Evolutionary conservation across 2,888 invertebrate species (phyloP), one percentile per base, ranked within the genome.

Genomic region (Pecten maximus): DNA sequence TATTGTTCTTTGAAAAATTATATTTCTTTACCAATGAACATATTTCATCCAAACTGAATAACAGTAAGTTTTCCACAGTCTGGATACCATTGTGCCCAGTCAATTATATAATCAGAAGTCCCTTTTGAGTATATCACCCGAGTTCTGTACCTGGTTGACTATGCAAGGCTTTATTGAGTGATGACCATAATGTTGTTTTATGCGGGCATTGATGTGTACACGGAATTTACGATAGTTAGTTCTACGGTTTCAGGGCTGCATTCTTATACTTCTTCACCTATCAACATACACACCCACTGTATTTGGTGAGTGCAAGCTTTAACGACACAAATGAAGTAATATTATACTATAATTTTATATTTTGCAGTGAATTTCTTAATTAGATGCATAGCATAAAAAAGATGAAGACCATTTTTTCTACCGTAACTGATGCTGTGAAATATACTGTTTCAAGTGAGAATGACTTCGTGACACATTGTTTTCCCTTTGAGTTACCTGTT

Each of bases 301-400:
- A 2, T 35, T 74, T 74, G 15, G 74, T 74, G 35, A 10, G 28
- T 74, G 74, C 74, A 74, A 74, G 28, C 74, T 74, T 28, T 74
- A 74, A 74, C 23, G 74, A 74, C 74, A 35, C 35, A 28, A 74
- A 74, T 74, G 28, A 28, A 74, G 74, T 74, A 74, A 74, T 35
- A 74, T 74, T 10, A 74, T 74, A 74, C 74, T 74, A 74, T 74
- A 74, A 74, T 74, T 35, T 74, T 74, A 74, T 35, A 35, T 74
- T 74, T 74, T 74, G 35, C 28, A 74, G 35, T 74, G 15, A 74
- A 74, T 74, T 35, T 74, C 74, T 74, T 35, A 28, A 74, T 74
- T 35, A 74, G 74, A 74, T 74, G 74, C 12, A 28, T 3, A 74
- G 28, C 74, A 74, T 74, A 10, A 74, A 35, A n/a, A 74, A 10